phyloP scores from a whole-genome alignment of 2,113 vertebrate species.

The Phylloscopus trochilus region DNA sequence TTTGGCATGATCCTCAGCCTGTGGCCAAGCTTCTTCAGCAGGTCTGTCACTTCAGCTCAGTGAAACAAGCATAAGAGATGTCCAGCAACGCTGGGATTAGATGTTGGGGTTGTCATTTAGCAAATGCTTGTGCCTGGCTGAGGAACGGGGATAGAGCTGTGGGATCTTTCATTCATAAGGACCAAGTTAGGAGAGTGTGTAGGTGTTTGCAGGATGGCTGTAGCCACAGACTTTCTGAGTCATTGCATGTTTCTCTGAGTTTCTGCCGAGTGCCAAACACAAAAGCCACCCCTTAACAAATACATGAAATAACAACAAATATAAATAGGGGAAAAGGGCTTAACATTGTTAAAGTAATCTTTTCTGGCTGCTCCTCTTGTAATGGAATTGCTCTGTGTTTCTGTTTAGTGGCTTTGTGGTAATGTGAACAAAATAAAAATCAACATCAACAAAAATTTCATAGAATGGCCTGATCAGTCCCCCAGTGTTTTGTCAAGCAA shows the following conservation, averaged over 20 bases:
- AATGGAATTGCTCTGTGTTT: not conserved
- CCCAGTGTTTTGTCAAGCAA: slow-evolving; percentile 30
- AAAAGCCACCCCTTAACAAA: slow-evolving; percentile 8
- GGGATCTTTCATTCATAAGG: not conserved
- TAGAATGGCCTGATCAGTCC: slow-evolving; percentile 40
- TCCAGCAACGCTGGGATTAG: not conserved
- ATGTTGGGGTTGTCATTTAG: not conserved
- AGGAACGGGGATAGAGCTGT: not conserved
- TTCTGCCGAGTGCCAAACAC: not conserved
- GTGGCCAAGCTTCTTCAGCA: not conserved
- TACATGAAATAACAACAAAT: not conserved
- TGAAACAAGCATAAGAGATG: not conserved
- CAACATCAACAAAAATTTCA: slow-evolving; percentile 1
- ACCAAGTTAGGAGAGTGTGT: not conserved
- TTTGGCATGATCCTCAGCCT: not conserved
- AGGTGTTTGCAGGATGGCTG: not conserved
- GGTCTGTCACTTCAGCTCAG: not conserved
- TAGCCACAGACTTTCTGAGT: not conserved
- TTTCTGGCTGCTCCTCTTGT: not conserved
- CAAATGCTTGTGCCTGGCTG: not conserved
- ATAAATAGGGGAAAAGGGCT: not conserved
- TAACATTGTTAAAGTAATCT: not conserved
- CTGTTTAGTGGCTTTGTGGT: slow-evolving; percentile 5
- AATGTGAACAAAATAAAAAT: slow-evolving; percentile 11
- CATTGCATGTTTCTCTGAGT: not conserved